phyloP scores from a whole-genome alignment of 2,888 invertebrate genomes.

The Phrixothrix hirtus region DNA sequence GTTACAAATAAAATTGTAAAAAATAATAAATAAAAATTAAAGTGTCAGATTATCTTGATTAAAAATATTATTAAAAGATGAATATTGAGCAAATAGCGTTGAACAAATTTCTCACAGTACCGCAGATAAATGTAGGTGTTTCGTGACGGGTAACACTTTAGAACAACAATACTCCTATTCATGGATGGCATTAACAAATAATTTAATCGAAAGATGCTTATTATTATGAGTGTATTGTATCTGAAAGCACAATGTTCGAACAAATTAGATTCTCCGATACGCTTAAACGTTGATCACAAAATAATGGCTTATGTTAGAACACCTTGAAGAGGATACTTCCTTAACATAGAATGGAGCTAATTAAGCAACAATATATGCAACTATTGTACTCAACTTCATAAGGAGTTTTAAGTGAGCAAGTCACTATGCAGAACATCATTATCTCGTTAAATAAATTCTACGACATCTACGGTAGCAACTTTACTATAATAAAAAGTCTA shows the following conservation, averaged over 20 bases:
- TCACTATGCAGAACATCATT: constrained; percentile 19
- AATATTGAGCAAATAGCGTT: neutral
- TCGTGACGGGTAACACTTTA: constrained; percentile 29
- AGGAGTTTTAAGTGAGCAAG: constrained; percentile 16
- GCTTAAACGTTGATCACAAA: constrained; percentile 21
- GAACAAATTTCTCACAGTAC: constrained; percentile 23
- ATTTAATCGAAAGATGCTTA: constrained; percentile 27
- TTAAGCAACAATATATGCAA: constrained; percentile 21
- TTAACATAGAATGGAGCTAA: constrained; percentile 21
- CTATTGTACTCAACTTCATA: constrained; percentile 20
- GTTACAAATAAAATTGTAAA: neutral
- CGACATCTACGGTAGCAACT: constrained; percentile 1
- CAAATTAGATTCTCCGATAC: constrained; percentile 28
- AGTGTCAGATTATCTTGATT: neutral
- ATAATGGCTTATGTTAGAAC: constrained; percentile 24
- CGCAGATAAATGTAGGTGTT: constrained; percentile 27
- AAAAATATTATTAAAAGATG: neutral
- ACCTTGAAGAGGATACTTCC: constrained; percentile 9
- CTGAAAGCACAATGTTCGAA: constrained; percentile 24
- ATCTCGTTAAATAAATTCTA: constrained; percentile 21
- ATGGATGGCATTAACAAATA: constrained; percentile 24
- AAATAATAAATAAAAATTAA: neutral
- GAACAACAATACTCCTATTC: constrained; percentile 28
- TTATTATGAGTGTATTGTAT: constrained; percentile 23
- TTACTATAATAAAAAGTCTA: too few relatives aligned